Evolutionary conservation across 1,140 invertebrate species (phyloP).

Genomic region (Pentalonia nigronervosa): DNA sequence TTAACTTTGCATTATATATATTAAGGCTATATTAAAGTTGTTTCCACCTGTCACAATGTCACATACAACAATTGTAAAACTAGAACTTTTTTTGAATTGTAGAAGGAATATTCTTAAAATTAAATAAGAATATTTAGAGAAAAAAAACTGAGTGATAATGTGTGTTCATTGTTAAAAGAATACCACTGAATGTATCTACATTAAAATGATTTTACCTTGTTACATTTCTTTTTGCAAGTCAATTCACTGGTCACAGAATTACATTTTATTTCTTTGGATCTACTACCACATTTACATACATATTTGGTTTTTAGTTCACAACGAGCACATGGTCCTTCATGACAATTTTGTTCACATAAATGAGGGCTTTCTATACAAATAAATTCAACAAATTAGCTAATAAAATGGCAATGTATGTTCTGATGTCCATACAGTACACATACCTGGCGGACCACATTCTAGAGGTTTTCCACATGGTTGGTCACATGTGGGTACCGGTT

Average conservation of each 20-base stretch:
- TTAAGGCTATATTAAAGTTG: too few relatives aligned
- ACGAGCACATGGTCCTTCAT: constrained; percentile 81
- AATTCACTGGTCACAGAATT: constrained; percentile 75
- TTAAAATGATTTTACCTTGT: constrained; percentile 70
- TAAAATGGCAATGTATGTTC: neutral
- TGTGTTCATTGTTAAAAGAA: neutral
- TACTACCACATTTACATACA: constrained; percentile 90
- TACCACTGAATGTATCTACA: neutral
- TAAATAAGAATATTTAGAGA: neutral
- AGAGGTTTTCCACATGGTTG: constrained; percentile 80
- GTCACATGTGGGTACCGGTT: constrained; percentile 86
- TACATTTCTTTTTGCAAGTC: constrained; percentile 86
- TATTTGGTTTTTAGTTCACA: constrained; percentile 81
- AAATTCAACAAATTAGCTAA: constrained; percentile 58
- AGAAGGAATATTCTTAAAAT: neutral
- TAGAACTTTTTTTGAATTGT: neutral
- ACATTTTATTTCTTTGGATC: constrained; percentile 83
- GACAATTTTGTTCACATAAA: constrained; percentile 77
- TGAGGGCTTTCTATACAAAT: constrained; percentile 71
- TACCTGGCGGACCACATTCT: constrained; percentile 79
- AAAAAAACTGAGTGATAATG: neutral
- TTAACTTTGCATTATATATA: too few relatives aligned
- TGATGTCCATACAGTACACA: constrained; percentile 59
- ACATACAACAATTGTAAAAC: neutral
- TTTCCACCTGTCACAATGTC: too few relatives aligned